Conservation (phyloP, 2,797 vertebrate species). For the Mormyrus hasselquistii region DNA sequence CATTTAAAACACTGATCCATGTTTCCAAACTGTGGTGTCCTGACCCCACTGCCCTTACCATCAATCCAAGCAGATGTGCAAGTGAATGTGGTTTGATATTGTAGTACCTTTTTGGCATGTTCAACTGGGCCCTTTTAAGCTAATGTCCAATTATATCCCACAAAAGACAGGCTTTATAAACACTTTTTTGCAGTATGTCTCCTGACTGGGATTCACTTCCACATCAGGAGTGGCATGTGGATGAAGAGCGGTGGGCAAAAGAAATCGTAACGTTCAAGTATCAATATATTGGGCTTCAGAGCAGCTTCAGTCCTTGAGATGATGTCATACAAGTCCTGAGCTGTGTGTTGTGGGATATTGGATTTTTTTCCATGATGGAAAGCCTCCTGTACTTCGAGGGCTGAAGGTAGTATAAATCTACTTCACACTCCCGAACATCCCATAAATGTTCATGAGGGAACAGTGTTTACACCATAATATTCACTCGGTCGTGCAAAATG, state of each 20-base stretch:
- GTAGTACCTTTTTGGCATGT: background rate
- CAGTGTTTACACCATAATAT: background rate
- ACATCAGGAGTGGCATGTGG: background rate
- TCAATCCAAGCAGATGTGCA: constrained; percentile 26
- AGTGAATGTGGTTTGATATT: background rate
- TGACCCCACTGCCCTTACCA: constrained; percentile 24
- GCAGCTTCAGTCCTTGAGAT: background rate
- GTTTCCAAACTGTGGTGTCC: background rate
- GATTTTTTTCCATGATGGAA: background rate
- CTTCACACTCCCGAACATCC: background rate
- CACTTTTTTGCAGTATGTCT: background rate
- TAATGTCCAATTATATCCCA: background rate
- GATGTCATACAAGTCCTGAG: background rate
- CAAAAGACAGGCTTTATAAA: background rate
- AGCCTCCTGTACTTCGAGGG: background rate
- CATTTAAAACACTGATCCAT: background rate
- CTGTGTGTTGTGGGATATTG: background rate
- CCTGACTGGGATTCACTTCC: background rate
- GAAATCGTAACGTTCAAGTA: background rate
- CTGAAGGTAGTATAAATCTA: background rate
- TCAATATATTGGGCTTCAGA: background rate
- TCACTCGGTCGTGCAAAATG: background rate
- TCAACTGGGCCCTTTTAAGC: background rate
- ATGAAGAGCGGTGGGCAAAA: background rate
- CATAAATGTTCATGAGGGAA: background rate